Evolutionary conservation across 2,888 invertebrate species (phyloP).

Genomic region (Chrysomela aeneicollis): DNA sequence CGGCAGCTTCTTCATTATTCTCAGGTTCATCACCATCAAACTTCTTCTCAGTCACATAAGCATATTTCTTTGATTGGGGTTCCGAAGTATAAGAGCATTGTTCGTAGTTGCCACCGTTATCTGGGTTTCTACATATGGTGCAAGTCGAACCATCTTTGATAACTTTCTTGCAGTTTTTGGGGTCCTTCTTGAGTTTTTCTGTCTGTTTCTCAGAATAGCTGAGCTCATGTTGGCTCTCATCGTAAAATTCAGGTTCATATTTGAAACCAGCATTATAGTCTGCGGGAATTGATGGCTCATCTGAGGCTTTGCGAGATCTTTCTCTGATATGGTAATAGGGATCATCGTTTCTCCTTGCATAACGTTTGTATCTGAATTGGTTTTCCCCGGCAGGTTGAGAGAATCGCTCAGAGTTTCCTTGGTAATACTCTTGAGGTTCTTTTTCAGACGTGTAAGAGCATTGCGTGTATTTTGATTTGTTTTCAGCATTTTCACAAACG

Average conservation of each 20-base stretch:
- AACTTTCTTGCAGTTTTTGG: slow-evolving; percentile 72
- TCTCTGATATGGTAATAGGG: slow-evolving; percentile 66
- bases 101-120: slow-evolving; percentile 79
- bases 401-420: slow-evolving; percentile 55
- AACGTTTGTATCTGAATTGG: slow-evolving; percentile 61
- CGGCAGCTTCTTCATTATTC: slow-evolving; percentile 52
- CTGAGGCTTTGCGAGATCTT: slow-evolving; percentile 57
- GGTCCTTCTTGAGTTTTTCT: slow-evolving; percentile 67
- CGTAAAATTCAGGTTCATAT: slow-evolving; percentile 38
- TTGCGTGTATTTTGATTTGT: slow-evolving; percentile 66
- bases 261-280: slow-evolving; percentile 60
- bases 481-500: slow-evolving; percentile 65
- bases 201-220: slow-evolving; percentile 70
- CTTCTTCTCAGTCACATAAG: slow-evolving; percentile 71
- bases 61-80: slow-evolving; percentile 75
- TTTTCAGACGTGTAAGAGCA: slow-evolving; percentile 67
- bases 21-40: slow-evolving; percentile 67
- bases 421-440: slow-evolving; percentile 57
- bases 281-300: slow-evolving; percentile 65
- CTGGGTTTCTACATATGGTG: slow-evolving; percentile 76
- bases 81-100: slow-evolving; percentile 81
- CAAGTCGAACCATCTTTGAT: slow-evolving; percentile 74
- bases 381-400: slow-evolving; percentile 47
- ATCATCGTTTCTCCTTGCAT: slow-evolving; percentile 55
- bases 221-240: slow-evolving; percentile 35